Evolutionary conservation across 2,888 invertebrate genomes (phyloP).

Genomic region (Phania funesta): DNA sequence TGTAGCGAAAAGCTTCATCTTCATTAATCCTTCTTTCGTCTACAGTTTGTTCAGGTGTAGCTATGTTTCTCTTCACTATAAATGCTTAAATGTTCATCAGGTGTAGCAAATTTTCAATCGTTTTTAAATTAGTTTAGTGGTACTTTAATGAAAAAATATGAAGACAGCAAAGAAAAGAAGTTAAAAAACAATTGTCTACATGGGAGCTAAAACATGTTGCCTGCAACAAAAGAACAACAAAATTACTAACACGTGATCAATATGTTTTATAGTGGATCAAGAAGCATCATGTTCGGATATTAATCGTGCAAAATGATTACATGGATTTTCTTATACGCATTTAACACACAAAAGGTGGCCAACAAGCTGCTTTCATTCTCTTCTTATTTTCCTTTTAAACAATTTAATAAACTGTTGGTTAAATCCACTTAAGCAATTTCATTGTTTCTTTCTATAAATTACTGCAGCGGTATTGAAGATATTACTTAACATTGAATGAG

Average conservation of each 20-base stretch:
- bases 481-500: not conserved
- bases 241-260: conserved; percentile 76
- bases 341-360: conserved; percentile 31
- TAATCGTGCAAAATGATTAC: conserved; percentile 48
- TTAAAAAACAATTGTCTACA: conserved; percentile 71
- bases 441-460: conserved; percentile 14
- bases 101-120: conserved; percentile 75
- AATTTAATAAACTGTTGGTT: conserved; percentile 20
- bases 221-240: conserved; percentile 62
- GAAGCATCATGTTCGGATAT: conserved; percentile 40
- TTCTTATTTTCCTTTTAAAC: not conserved
- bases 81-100: conserved; percentile 69
- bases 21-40: not conserved
- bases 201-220: conserved; percentile 74
- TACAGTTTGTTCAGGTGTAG: not conserved
- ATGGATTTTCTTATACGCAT: conserved; percentile 26
- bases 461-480: not conserved
- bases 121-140: conserved; percentile 79
- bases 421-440: conserved; percentile 35
- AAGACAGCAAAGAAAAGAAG: conserved; percentile 27
- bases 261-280: conserved; percentile 43
- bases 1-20: not conserved
- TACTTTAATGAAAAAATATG: conserved; percentile 71
- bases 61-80: conserved; percentile 36
- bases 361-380: not conserved